Conservation (phyloP, 2,888 invertebrate genomes). For the Plebejus anna region DNA sequence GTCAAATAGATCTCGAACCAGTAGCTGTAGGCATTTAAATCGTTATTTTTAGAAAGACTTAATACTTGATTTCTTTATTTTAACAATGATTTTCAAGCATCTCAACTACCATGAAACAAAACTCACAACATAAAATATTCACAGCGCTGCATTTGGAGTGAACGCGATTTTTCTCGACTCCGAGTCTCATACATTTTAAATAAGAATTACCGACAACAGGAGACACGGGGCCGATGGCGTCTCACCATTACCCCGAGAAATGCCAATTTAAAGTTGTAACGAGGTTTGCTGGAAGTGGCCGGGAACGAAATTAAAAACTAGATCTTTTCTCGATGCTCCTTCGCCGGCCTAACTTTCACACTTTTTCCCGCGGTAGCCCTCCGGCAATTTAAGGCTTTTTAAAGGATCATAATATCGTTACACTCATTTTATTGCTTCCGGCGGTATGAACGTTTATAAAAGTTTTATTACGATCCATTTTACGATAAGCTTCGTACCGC, state of each 20-base stretch:
- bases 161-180: slow-evolving; percentile 35
- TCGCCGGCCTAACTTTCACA: slow-evolving; percentile 72
- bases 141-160: slow-evolving; percentile 16
- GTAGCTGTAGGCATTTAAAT: too few species aligned
- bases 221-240: slow-evolving; percentile 65
- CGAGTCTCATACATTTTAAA: slow-evolving; percentile 68
- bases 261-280: slow-evolving; percentile 79
- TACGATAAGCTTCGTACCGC: background rate
- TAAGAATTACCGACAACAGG: slow-evolving; percentile 65
- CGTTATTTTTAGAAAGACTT: too few species aligned
- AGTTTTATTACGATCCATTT: slow-evolving; percentile 23
- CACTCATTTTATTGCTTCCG: slow-evolving; percentile 24
- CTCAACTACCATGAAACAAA: background rate
- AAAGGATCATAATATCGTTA: slow-evolving; percentile 31
- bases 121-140: slow-evolving; percentile 4
- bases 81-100: too few species aligned
- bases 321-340: slow-evolving; percentile 49
- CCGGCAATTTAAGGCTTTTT: slow-evolving; percentile 57
- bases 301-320: slow-evolving; percentile 74
- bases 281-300: slow-evolving; percentile 75
- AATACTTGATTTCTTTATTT: too few species aligned
- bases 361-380: slow-evolving; percentile 62
- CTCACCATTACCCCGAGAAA: slow-evolving; percentile 75
- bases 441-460: slow-evolving; percentile 23
- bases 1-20: too few species aligned